Evolutionary conservation across 2,888 invertebrate species (phyloP).

Genomic region (Drosophila parthenogenetica): DNA sequence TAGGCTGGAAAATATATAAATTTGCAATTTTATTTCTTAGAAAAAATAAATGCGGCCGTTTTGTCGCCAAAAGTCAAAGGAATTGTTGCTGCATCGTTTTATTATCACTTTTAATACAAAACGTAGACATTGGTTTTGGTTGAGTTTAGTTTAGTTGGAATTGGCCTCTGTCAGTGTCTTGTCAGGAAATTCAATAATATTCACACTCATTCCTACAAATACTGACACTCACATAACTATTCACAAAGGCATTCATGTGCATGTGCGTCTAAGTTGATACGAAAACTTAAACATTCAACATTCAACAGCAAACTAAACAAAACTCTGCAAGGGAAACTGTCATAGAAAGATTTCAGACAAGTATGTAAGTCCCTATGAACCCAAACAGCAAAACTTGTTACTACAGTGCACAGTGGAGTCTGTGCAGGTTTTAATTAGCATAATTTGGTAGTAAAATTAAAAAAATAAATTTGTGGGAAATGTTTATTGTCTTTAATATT

Average conservation of each 20-base stretch:
- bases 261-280: constrained; percentile 70
- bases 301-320: constrained; percentile 76
- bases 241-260: constrained; percentile 63
- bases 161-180: constrained; percentile 38
- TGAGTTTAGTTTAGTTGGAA: background rate
- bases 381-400: constrained; percentile 61
- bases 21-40: constrained; percentile 45
- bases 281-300: constrained; percentile 77
- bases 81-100: constrained; percentile 10
- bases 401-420: constrained; percentile 53
- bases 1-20: constrained; percentile 43
- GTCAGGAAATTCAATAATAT: constrained; percentile 31
- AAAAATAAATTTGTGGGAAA: background rate
- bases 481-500: background rate
- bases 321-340: constrained; percentile 74
- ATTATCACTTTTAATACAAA: constrained; percentile 27
- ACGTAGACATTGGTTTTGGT: background rate
- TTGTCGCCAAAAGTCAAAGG: constrained; percentile 14
- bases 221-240: constrained; percentile 21
- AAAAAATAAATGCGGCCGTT: constrained; percentile 36
- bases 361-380: constrained; percentile 67
- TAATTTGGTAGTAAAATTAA: background rate
- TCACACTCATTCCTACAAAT: background rate
- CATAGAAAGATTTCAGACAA: constrained; percentile 72
- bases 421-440: constrained; percentile 4